Evolutionary conservation across 1,140 invertebrate species (phyloP).

Genomic region (Mya arenaria): DNA sequence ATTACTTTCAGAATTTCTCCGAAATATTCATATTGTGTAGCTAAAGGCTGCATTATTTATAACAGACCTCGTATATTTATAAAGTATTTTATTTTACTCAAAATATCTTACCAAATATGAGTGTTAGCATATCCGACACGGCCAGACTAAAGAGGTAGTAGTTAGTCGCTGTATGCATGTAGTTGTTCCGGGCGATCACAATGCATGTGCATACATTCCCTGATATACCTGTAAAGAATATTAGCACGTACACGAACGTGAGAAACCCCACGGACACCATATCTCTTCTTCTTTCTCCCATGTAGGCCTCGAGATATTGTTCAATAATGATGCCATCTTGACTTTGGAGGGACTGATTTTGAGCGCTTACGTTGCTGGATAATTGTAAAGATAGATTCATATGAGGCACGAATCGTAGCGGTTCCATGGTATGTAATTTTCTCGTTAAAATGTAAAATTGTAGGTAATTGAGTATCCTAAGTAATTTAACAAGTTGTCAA

Average conservation of each 20-base stretch:
- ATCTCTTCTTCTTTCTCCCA: conserved; percentile 28
- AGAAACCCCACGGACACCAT: conserved; percentile 13
- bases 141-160: conserved; percentile 96
- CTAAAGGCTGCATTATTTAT: too few species aligned
- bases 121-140: conserved; percentile 93
- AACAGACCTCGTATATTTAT: too few species aligned
- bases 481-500: too few species aligned
- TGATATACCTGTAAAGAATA: conserved; percentile 72
- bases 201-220: conserved; percentile 78
- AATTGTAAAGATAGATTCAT: too few species aligned
- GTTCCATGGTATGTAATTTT: too few species aligned
- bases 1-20: too few species aligned
- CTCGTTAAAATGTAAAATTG: too few species aligned
- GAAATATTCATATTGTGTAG: too few species aligned
- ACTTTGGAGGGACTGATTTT: background rate
- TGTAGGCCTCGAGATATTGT: background rate
- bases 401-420: too few species aligned
- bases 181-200: conserved; percentile 79
- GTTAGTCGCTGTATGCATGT: conserved; percentile 89
- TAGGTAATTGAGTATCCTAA: too few species aligned
- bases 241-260: conserved; percentile 22
- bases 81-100: too few species aligned
- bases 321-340: background rate
- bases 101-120: conserved; percentile 84
- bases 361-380: background rate